Base-by-base conservation (phyloP, 2,888 invertebrate species). In the Cynaeus angustus region DNA sequence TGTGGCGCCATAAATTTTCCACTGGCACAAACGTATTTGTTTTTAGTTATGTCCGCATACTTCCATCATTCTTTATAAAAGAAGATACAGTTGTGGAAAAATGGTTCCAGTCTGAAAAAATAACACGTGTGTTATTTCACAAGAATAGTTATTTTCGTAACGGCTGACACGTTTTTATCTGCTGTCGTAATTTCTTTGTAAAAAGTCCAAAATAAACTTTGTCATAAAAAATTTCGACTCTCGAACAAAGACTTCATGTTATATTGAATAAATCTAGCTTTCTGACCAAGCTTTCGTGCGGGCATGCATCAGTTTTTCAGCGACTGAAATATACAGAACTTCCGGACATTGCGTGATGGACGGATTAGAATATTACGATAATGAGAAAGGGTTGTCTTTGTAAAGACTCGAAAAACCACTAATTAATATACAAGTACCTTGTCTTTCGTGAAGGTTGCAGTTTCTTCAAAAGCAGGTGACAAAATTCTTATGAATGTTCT, bases 311-410 rank as follows among this genome's bases (percentile, higher is more conserved):
- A 14, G 62, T 50, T 62, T 62, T 61, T 61, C 33, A 28, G 30
- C 30, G 21, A 13, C 48, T 46, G 46, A 61, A 61, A 61, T 46
- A 61, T 33, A 45, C 30, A 46, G 46, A n/a, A 61, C 46, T 61
- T 62, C 62, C 62, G 62, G 62, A 38, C 50, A 50, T 62, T 33
- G 62, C 62, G 62, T 62, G 62, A 16, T 30, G 5, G 16, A 13
- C 21, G 43, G 28, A 50, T 62, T 46, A 61, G 50, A 33, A 61
- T 61, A 48, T 16, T 48, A n/a, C 50, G 48, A 3, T n/a, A 38
- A 50, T 16, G n/a, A 37, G 37, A 50, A 59, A 59, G 59, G 59
- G 45, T 59, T 62, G 62, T 62, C 62, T 37, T 30, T 45, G 50
- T 48, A 38, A 38, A 8, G 52, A 33, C 52, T 26, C n/a, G n/a